Base-by-base conservation (phyloP, 1,140 invertebrate genomes). In the Teleogryllus occipitalis region DNA sequence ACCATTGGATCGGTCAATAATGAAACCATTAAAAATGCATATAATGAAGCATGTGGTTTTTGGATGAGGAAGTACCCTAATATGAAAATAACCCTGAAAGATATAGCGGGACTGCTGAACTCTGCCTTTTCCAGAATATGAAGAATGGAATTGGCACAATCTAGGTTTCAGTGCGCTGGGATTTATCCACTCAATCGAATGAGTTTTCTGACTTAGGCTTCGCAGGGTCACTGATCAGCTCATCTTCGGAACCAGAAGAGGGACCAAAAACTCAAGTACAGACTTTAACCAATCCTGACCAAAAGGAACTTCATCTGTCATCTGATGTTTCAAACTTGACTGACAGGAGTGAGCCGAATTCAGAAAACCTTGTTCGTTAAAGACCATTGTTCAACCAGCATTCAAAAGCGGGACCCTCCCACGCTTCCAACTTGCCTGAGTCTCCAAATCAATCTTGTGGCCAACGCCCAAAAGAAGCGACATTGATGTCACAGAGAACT, bases 21-120 rank as follows among this genome's bases (percentile, higher is more conserved):
- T 86, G 82, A 85, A 85, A 76, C 85, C 86, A 75, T 80, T 87
- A 7, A 85, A 85, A 83, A 72, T 83, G n/a, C n/a, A n/a, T n/a
- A n/a, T n/a, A n/a, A n/a, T n/a, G n/a, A n/a, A n/a, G n/a, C n/a
- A n/a, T n/a, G n/a, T n/a, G n/a, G n/a, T n/a, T n/a, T n/a, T n/a
- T n/a, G n/a, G n/a, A n/a, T n/a, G n/a, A n/a, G n/a, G n/a, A n/a
- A n/a, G n/a, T n/a, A n/a, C n/a, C n/a, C n/a, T n/a, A n/a, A n/a
- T n/a, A n/a, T n/a, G n/a, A n/a, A n/a, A n/a, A n/a, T n/a, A n/a
- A n/a, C n/a, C n/a, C n/a, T n/a, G n/a, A n/a, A n/a, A n/a, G n/a
- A n/a, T n/a, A n/a, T n/a, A n/a, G n/a, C n/a, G n/a, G n/a, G n/a
- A n/a, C n/a, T n/a, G n/a, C n/a, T n/a, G n/a, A n/a, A n/a, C n/a